Evolutionary conservation across 2,797 vertebrate genomes (phyloP).

Genomic region (Etheostoma nigrum): DNA sequence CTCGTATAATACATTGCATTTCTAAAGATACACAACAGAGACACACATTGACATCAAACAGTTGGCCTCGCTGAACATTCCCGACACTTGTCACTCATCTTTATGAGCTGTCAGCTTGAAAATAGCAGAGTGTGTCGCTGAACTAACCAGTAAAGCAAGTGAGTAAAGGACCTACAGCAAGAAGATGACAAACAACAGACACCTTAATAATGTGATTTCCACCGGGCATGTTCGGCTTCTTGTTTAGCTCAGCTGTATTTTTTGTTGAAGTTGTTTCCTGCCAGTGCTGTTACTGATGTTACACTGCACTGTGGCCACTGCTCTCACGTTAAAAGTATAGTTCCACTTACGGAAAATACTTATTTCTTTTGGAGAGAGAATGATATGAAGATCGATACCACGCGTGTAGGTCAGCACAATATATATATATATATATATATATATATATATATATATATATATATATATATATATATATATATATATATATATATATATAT

Average conservation of each 20-base stretch:
- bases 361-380: neutral
- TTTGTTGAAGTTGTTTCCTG: constrained; percentile 1
- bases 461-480: too few relatives aligned
- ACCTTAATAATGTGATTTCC: constrained; percentile 28
- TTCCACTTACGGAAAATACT: constrained; percentile 18
- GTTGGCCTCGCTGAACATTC: constrained; percentile 27
- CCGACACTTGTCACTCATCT: constrained; percentile 58
- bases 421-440: too few relatives aligned
- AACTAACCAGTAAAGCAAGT: constrained; percentile 32
- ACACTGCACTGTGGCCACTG: constrained; percentile 11
- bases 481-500: too few relatives aligned
- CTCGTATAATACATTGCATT: constrained; percentile 2
- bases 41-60: constrained; percentile 3
- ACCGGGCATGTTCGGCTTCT: constrained; percentile 11
- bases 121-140: constrained; percentile 21
- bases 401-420: neutral
- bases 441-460: too few relatives aligned
- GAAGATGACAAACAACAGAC: constrained; percentile 45
- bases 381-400: constrained; percentile 1
- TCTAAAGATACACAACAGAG: neutral
- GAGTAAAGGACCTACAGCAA: constrained; percentile 14
- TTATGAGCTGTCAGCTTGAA: constrained; percentile 49
- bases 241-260: neutral
- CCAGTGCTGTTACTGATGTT: neutral
- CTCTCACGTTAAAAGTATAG: constrained; percentile 12